These are phyloP conservation scores for Labia minor DNA, from an alignment of 2,888 invertebrate genomes.

Conservation along the genomic window DNA sequence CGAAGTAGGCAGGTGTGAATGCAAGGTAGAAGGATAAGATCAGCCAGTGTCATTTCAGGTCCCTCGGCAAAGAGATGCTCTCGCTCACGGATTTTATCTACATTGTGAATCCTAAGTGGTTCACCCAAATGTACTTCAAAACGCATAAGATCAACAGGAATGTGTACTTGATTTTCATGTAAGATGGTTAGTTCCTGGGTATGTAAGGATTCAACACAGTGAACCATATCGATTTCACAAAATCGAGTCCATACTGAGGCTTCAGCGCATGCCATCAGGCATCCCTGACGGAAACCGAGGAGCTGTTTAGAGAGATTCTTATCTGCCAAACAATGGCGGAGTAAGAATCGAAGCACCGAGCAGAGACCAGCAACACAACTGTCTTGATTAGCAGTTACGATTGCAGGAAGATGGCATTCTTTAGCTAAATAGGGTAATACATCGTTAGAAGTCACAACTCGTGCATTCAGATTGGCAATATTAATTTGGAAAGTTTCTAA, in stretches of 20 bases:
- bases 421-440: constrained; percentile 36
- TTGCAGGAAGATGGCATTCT: constrained; percentile 52
- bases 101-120: constrained; percentile 75
- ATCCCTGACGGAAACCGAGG: constrained; percentile 68
- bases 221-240: constrained; percentile 71
- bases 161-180: constrained; percentile 29
- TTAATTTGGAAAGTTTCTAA: not conserved
- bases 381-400: constrained; percentile 42
- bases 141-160: constrained; percentile 60
- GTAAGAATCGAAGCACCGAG: constrained; percentile 54
- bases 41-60: constrained; percentile 67
- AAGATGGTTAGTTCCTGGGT: constrained; percentile 29
- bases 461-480: constrained; percentile 30
- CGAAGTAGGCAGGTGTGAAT: constrained; percentile 49
- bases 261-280: constrained; percentile 72
- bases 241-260: constrained; percentile 83
- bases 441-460: constrained; percentile 33
- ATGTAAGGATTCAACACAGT: constrained; percentile 44
- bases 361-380: constrained; percentile 66
- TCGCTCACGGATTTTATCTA: constrained; percentile 56
- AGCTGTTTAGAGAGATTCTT: constrained; percentile 40
- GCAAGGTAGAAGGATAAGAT: constrained; percentile 65
- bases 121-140: constrained; percentile 77
- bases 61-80: constrained; percentile 75
- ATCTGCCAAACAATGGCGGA: constrained; percentile 36